Conservation (phyloP, 2,888 invertebrate genomes). For the Cryptus armator region DNA sequence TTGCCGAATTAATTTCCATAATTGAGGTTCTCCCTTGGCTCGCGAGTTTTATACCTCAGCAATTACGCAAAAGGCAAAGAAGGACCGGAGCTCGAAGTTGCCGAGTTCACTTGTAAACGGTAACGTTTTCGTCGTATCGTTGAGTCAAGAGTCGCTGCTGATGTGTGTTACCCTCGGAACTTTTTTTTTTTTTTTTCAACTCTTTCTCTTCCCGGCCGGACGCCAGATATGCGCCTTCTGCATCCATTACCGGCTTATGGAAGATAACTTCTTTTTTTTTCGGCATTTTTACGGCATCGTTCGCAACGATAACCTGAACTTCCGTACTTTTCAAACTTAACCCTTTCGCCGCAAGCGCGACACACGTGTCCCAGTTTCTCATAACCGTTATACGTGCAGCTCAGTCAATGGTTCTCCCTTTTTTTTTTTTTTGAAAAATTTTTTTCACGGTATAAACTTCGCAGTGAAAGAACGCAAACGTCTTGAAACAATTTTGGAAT, state of each 20-base stretch:
- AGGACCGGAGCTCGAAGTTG: background rate
- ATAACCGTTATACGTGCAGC: no score
- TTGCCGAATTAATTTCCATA: slow-evolving; percentile 53
- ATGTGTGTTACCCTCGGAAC: background rate
- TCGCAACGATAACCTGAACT: background rate
- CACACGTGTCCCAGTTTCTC: no score
- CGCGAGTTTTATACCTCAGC: background rate
- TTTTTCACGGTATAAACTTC: no score
- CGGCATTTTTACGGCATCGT: background rate
- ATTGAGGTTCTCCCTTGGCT: slow-evolving; percentile 14
- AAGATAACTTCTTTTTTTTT: background rate
- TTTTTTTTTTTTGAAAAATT: no score
- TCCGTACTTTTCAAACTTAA: background rate
- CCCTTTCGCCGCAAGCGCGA: background rate
- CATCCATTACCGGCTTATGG: background rate
- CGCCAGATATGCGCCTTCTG: background rate
- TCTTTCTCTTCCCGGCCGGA: background rate
- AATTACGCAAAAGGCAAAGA: slow-evolving; percentile 40
- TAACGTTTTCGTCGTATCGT: background rate
- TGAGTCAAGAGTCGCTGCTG: background rate
- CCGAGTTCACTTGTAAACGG: background rate
- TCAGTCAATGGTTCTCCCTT: no score
- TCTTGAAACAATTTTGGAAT: no score
- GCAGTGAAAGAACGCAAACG: no score
- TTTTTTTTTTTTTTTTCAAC: background rate